Evolutionary conservation across 2,113 vertebrate species (phyloP), one percentile per base, ranked within the genome.

Genomic region (Prunella fulvescens): DNA sequence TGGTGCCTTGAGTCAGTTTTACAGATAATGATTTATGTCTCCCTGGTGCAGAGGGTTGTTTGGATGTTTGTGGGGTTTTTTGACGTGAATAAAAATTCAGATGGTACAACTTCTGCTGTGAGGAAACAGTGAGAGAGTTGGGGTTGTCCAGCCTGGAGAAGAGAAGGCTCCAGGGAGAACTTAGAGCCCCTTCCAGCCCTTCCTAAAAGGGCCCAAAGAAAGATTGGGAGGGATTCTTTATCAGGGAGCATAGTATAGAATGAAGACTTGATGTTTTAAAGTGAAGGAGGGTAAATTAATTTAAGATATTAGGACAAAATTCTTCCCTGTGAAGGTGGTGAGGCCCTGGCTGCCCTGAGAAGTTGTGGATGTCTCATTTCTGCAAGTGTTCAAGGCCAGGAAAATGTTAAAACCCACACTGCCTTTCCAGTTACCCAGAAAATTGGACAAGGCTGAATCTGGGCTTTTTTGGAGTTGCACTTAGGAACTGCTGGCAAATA

Each of bases 241-340:
- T 6, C 3, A n/a, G 14, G 10, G 6, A 20, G 6, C 1, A 2
- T 2, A 19, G 19, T 16, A 3, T 1, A 71, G 7, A 10, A 53
- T 0, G 0, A 88, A 28, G 2, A 2, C 4, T 4, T 40, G n/a
- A 1, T 5, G 6, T 11, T 70, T 87, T 48, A 70, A 40, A 53
- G 4, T 57, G 25, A 24, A 67, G 26, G 11, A 62, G 3, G 3
- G 11, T 2, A 29, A 8, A 18, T 19, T 53, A 42, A 76, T 14
- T 54, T 18, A 14, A 31, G 14, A 57, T 33, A 9, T 35, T 12
- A 37, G 37, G 15, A 53, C n/a, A 6, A 57, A 91, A 54, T 76
- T 54, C 14, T 86, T 61, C 3, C 4, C 24, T 35, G 8, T 61
- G 47, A 74, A 24, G 10, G 4, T 48, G 26, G 2, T 39, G n/a